Base-by-base conservation (phyloP, 2,113 vertebrate genomes). In the Zosterops japonicus region DNA sequence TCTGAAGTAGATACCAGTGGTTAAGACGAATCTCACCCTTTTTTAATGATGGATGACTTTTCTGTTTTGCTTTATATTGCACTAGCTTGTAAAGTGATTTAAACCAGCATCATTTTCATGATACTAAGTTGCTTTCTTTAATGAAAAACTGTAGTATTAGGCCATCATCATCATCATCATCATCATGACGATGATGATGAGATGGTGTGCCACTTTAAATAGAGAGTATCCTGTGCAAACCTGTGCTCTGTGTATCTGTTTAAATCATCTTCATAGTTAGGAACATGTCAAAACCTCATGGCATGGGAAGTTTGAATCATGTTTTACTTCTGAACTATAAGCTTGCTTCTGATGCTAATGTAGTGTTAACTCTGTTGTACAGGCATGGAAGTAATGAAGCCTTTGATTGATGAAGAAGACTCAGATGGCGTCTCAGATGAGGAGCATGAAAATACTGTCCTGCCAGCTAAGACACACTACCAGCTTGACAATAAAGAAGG, bases 311-410 rank as follows among this genome's bases (percentile, higher is more conserved):
- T 60, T 81, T 27, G 9, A 44, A 33, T 90, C 5, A 3, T 12
- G 8, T 87, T 90, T 94, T 74, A 28, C 31, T 42, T 87, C 15
- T 57, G 50, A 68, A 44, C 7, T 63, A 0, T 65, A 35, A 11
- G 22, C 57, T 50, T 64, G 57, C 87, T 92, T 55, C 21, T 91
- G 70, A 46, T 24, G 24, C 20, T 89, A 39, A 74, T 79, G 19
- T 44, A 47, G 8, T 65, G 18, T 67, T 88, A 69, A 81, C 85
- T 94, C 83, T 94, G 5, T 92, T 94, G 69, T 75, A 33, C 76
- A 98, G 98, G 98, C 69, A 97, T 98, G 98, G 98, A 98, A 87
- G 98, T 98, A 68, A 98, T 98, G 98, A 98, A 97, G 47, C 98
- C 98, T 81, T 96, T 98, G 91, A 98, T 98, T 78, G 97, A 96